Percentiles rank a stretch among this genome's conserved stretches.
Conservation (phyloP, 2,888 invertebrate genomes). For the Drosophila mercatorum region DNA sequence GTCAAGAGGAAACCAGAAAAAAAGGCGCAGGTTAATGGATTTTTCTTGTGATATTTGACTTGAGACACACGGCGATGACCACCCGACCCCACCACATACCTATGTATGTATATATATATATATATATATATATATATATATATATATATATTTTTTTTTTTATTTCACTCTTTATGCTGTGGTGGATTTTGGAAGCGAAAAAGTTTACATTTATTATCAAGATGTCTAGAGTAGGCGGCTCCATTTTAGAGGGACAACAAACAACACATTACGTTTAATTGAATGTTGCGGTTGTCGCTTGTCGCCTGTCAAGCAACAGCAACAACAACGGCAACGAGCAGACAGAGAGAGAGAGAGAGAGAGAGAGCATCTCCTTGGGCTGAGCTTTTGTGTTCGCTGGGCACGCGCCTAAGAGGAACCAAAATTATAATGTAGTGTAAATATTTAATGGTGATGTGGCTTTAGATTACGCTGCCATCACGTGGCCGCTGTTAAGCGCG, state of each 20-base stretch:
- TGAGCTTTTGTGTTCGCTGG: slow-evolving; percentile 37
- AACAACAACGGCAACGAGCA: slow-evolving; percentile 16
- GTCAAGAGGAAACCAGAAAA: slow-evolving; percentile 44
- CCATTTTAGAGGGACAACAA: slow-evolving; percentile 69
- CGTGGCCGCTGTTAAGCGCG: slow-evolving; percentile 69
- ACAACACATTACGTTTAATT: slow-evolving; percentile 78
- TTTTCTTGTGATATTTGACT: slow-evolving; percentile 78
- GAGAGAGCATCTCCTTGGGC: neutral
- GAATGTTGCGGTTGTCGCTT: slow-evolving; percentile 74
- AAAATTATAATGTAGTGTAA: slow-evolving; percentile 79
- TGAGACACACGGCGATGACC: slow-evolving; percentile 55
- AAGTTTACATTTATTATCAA: slow-evolving; percentile 76
- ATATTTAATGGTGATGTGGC: slow-evolving; percentile 78
- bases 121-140: slow-evolving; percentile 11
- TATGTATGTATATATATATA: neutral
- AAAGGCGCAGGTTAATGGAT: slow-evolving; percentile 75
- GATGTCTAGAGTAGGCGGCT: slow-evolving; percentile 21
- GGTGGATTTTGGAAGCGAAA: slow-evolving; percentile 62
- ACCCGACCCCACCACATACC: slow-evolving; percentile 20
- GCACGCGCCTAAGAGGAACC: slow-evolving; percentile 59
- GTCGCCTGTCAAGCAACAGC: slow-evolving; percentile 31
- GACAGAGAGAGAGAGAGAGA: too few relatives aligned
- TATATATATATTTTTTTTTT: slow-evolving; percentile 35
- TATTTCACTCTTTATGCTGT: slow-evolving; percentile 63
- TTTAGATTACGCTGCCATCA: slow-evolving; percentile 66